Conservation (phyloP, 92 coral and sea anemone species). For the Paramuricea clavata region DNA sequence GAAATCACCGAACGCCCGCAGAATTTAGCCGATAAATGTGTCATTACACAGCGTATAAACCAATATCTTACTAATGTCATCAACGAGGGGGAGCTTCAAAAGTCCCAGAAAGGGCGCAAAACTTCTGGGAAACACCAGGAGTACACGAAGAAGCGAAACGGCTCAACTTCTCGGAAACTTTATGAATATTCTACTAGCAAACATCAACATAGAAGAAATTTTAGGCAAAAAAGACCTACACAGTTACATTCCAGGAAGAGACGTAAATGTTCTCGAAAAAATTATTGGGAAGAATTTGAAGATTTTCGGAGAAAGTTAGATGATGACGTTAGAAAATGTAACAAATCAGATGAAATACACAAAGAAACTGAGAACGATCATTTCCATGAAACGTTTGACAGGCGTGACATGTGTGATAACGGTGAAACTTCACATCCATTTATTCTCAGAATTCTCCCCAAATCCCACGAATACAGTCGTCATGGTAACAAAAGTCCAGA, state of each 20-base stretch:
- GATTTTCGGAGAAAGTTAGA: not conserved
- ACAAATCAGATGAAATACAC: not conserved
- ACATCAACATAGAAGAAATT: not conserved
- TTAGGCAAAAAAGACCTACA: not conserved
- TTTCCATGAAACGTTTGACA: not conserved
- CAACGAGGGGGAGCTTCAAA: not conserved
- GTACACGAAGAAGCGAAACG: not conserved
- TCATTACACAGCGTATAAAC: slow-evolving; percentile 17
- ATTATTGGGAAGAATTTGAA: not conserved
- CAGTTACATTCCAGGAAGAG: not conserved
- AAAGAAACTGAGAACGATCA: not conserved
- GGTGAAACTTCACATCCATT: not conserved
- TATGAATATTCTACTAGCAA: not conserved
- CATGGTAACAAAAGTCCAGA: not conserved
- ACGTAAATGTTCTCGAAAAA: not conserved
- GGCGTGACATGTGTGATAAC: not conserved
- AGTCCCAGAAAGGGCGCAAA: not conserved
- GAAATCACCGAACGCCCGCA: not conserved
- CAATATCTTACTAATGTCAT: slow-evolving; percentile 20
- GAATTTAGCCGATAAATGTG: slow-evolving; percentile 2
- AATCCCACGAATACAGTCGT: not conserved
- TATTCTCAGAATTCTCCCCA: not conserved
- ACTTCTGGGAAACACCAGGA: not conserved
- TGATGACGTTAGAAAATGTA: not conserved
- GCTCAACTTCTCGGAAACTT: not conserved